Conservation (phyloP, 2,797 vertebrate genomes). For the Amniataba percoides region DNA sequence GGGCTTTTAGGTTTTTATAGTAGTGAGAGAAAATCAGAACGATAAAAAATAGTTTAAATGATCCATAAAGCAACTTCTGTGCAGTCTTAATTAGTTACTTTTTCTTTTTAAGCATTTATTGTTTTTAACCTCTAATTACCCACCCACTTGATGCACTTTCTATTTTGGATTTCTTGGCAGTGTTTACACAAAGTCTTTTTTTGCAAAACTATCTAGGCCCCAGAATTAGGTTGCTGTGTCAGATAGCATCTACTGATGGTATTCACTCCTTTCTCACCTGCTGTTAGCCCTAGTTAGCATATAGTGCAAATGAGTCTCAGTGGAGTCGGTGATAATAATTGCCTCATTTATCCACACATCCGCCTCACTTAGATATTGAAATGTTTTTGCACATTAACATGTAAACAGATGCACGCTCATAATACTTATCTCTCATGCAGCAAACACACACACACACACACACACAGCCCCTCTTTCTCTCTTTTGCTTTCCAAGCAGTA, state of each 20-base stretch:
- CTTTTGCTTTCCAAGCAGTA: slow-evolving; percentile 3
- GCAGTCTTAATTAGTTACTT: neutral
- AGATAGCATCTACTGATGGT: slow-evolving; percentile 24
- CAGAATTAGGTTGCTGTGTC: slow-evolving; percentile 24
- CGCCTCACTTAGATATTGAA: slow-evolving; percentile 63
- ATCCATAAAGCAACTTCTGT: neutral
- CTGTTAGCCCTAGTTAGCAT: slow-evolving; percentile 65
- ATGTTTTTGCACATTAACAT: slow-evolving; percentile 54
- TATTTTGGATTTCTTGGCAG: neutral
- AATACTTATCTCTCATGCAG: slow-evolving; percentile 5
- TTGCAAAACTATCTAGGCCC: slow-evolving; percentile 1
- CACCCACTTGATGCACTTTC: neutral
- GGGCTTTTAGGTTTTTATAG: neutral
- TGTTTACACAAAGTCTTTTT: neutral
- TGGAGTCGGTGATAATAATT: slow-evolving; percentile 61
- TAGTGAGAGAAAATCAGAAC: neutral
- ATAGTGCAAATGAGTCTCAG: slow-evolving; percentile 60
- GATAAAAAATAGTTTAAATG: neutral
- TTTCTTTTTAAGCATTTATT: neutral
- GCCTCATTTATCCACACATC: slow-evolving; percentile 67
- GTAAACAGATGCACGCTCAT: slow-evolving; percentile 50
- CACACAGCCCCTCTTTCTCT: neutral
- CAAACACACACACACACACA: slow-evolving; percentile 12
- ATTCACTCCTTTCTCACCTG: slow-evolving; percentile 47
- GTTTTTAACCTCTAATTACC: slow-evolving; percentile 2